phyloP scores from a whole-genome alignment of 2,113 vertebrate species.

The Hydropotes inermis region DNA sequence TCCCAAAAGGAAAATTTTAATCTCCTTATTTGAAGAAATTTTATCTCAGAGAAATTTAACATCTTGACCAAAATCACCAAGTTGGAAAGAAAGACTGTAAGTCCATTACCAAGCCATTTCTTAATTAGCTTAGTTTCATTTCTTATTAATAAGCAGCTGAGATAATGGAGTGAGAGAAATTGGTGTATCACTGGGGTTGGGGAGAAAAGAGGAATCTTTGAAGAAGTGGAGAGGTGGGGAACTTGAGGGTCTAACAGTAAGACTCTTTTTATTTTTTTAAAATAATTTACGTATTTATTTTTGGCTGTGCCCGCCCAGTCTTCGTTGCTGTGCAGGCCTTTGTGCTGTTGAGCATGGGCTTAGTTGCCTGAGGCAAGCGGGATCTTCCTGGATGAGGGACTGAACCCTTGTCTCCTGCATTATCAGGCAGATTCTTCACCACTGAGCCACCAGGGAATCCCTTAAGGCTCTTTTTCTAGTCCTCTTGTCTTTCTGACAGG shows the following conservation, averaged over 20 bases:
- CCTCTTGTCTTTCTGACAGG: background rate
- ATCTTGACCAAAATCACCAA: background rate
- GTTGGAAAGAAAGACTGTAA: background rate
- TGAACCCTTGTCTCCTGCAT: background rate
- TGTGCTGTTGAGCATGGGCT: background rate
- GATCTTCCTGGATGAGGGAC: background rate
- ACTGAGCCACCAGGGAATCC: background rate
- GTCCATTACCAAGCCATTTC: background rate
- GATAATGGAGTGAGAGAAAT: background rate
- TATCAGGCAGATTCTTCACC: background rate
- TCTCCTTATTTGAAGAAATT: background rate
- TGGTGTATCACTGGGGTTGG: background rate
- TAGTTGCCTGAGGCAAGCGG: background rate
- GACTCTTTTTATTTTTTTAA: background rate
- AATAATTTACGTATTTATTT: background rate
- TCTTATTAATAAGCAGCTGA: background rate
- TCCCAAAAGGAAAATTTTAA: background rate
- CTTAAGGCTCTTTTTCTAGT: background rate
- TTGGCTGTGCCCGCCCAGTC: accelerated
- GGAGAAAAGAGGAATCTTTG: background rate
- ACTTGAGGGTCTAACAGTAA: background rate
- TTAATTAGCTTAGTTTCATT: background rate
- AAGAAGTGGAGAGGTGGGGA: background rate
- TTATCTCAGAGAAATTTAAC: background rate
- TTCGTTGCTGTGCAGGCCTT: background rate